These are phyloP conservation scores for Sebastes minor DNA, from an alignment of 2,797 vertebrate species.

Conservation along the genomic window DNA sequence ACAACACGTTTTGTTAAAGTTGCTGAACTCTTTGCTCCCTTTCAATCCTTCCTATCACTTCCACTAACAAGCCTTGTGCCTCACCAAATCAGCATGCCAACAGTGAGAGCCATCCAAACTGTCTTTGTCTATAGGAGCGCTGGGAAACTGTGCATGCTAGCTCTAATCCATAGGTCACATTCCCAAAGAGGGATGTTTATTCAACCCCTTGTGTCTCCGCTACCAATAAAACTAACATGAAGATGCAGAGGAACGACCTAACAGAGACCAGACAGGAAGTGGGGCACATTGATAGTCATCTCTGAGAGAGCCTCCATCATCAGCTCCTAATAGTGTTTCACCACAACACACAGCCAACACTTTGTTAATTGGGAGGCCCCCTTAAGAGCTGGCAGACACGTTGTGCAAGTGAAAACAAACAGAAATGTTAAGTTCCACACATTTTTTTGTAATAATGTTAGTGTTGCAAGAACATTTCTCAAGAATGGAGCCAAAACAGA, in stretches of 20 bases:
- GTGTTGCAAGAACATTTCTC: constrained; percentile 28
- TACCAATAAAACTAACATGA: constrained; percentile 61
- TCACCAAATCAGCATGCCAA: constrained; percentile 12
- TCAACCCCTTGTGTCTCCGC: constrained; percentile 64
- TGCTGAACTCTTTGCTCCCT: constrained; percentile 9
- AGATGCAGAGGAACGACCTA: constrained; percentile 45
- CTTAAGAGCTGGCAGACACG: background rate
- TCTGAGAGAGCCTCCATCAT: constrained; percentile 62
- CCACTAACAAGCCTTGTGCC: constrained; percentile 12
- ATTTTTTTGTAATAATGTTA: background rate
- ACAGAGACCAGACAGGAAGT: constrained; percentile 58
- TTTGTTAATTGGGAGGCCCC: constrained; percentile 20
- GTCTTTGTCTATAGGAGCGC: constrained; percentile 16
- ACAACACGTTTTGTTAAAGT: constrained; percentile 13
- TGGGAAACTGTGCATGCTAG: constrained; percentile 45
- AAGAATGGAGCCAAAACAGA: background rate
- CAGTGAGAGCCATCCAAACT: constrained; percentile 2
- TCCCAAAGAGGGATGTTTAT: constrained; percentile 71
- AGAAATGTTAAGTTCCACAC: background rate
- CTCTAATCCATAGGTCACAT: constrained; percentile 61
- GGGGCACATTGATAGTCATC: constrained; percentile 45
- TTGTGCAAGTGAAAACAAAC: constrained; percentile 27
- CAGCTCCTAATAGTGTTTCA: constrained; percentile 39
- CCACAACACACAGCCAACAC: constrained; percentile 15
- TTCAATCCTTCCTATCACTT: constrained; percentile 29